Base-by-base conservation (phyloP, 2,113 vertebrate genomes). In the Oryzias melastigma region DNA sequence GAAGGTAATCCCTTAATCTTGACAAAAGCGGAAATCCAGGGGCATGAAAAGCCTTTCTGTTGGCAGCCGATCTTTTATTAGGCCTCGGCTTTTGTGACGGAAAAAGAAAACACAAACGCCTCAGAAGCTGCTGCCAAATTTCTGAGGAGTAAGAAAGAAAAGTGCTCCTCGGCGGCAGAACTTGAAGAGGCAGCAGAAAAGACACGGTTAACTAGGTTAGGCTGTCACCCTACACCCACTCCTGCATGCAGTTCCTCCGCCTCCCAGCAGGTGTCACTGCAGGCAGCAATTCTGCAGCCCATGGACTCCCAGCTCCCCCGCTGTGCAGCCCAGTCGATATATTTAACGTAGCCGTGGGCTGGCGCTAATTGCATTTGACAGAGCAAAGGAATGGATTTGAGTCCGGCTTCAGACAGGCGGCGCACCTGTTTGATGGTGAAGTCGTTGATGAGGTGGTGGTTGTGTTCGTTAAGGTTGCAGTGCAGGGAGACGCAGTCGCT, bases 401-500 rank as follows among this genome's bases (percentile, higher is more conserved):
- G 81, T 85, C 82, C 74, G 62, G 84, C 83, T 84, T 75, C 69
- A 80, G 83, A 83, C 82, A 82, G 81, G 55, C 16, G 19, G 7
- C 45, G 45, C n/a, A 47, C 97, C 97, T 99, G 97, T 88, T 99
- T 99, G 71, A 99, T 98, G 76, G 97, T 99, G 88, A 99, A 99
- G 93, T 99, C 97, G 22, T 99, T 99, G 93, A 99, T 98, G 58
- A 99, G 96, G 91, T 99, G 97, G 85, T 99, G 97, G 92, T 99
- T 99, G 83, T 99, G 96, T 63, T 98, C 96, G 1, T 99, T 98
- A 29, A 98, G 94, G 90, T 94, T 98, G 75, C 97, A 99, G 93
- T 99, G 97, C 88, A 99, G 84, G 47, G 96, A 98, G 25, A 99
- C 97, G 18, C 97, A 99, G 94, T 99, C 97, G 35, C 96, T 98